A percentile compares a stretch with the other conserved stretches of the same genome.
Conservation (phyloP, 2,888 invertebrate genomes). For the Ellobium chinense region DNA sequence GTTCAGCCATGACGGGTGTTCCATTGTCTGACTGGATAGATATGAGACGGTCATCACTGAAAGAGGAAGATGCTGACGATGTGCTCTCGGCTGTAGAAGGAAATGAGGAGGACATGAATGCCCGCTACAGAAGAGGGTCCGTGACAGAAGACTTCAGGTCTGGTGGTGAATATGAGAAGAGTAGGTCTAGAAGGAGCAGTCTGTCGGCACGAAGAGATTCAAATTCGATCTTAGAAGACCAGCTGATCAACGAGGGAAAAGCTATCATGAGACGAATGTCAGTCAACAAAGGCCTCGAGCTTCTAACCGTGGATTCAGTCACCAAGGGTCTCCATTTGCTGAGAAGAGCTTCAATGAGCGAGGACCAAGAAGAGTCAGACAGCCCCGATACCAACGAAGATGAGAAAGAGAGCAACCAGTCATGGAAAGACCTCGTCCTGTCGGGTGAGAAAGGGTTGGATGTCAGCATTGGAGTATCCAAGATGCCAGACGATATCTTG, state of each 20-base stretch:
- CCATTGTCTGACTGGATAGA: neutral
- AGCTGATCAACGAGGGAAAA: conserved; percentile 8
- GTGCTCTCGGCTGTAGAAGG: neutral
- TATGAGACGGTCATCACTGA: conserved; percentile 9
- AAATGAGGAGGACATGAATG: neutral
- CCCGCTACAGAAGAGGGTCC: neutral
- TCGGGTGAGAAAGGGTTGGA: neutral
- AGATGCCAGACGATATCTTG: conserved; percentile 26
- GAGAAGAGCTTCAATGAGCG: neutral
- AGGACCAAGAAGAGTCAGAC: neutral
- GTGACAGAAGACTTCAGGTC: neutral
- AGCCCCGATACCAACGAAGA: neutral
- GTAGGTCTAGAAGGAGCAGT: neutral
- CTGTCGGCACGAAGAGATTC: neutral
- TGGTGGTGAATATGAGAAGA: neutral
- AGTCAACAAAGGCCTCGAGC: neutral
- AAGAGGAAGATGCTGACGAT: neutral
- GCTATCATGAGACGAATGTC: neutral
- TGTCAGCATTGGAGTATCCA: neutral
- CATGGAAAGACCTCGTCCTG: too few relatives aligned
- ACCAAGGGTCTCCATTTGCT: conserved; percentile 2
- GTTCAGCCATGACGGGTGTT: conserved; percentile 18
- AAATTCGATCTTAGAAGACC: conserved; percentile 16
- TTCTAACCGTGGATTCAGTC: neutral
- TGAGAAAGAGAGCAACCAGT: neutral